phyloP scores from a whole-genome alignment of 2,888 invertebrate genomes.

The Cordilura impudica region DNA sequence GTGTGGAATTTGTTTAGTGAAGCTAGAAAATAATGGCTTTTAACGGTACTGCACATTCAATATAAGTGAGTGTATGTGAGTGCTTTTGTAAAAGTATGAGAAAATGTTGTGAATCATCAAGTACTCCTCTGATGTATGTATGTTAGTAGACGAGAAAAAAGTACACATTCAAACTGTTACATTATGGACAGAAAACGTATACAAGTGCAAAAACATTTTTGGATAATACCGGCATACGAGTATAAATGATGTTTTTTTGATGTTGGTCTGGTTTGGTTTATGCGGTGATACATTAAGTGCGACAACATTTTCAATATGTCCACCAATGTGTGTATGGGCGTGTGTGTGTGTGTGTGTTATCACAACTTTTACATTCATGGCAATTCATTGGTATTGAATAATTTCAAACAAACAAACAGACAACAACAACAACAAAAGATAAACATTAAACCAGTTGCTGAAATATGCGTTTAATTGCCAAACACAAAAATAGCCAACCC shows the following conservation, averaged over 20 bases:
- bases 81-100: neutral
- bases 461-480: conserved; percentile 11
- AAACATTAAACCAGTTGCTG: neutral
- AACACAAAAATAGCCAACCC: neutral
- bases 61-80: neutral
- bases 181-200: neutral
- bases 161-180: neutral
- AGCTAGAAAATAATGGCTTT: conserved; percentile 36
- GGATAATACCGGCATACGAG: neutral
- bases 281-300: conserved; percentile 18
- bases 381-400: conserved; percentile 45
- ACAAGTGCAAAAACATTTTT: neutral
- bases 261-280: conserved; percentile 43
- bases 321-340: conserved; percentile 8
- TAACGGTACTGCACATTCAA: conserved; percentile 30
- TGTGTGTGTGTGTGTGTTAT: conserved; percentile 23
- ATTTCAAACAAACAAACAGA: neutral
- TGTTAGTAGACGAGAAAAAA: neutral
- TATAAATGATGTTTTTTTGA: conserved; percentile 3
- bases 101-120: conserved; percentile 15
- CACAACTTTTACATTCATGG: conserved; percentile 41
- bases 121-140: neutral
- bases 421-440: neutral
- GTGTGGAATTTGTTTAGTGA: conserved; percentile 35
- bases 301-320: neutral